phyloP scores from a whole-genome alignment of 2,888 invertebrate species.

The Horisme vitalbata region DNA sequence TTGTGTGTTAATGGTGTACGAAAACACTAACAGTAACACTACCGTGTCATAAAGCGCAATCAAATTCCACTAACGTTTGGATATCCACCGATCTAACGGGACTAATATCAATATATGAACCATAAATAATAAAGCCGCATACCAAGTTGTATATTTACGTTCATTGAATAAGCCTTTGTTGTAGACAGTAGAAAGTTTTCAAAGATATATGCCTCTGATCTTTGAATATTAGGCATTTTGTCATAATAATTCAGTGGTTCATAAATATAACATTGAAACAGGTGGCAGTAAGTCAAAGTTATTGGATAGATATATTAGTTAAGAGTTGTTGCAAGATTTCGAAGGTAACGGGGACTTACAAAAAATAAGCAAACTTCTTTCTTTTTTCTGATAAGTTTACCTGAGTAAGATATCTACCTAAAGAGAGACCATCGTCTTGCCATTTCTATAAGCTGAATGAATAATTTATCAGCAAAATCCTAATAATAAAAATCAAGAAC shows the following conservation, averaged over 20 bases:
- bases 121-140: conserved; percentile 68
- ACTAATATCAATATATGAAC: conserved; percentile 64
- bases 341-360: too few relatives aligned
- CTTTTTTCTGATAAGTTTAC: too few relatives aligned
- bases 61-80: background rate
- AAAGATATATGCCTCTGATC: conserved; percentile 25
- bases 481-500: too few relatives aligned
- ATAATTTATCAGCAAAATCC: too few relatives aligned
- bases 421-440: too few relatives aligned
- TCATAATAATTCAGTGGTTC: conserved; percentile 28
- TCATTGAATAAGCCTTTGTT: conserved; percentile 30
- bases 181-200: conserved; percentile 22
- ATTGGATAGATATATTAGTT: conserved; percentile 15
- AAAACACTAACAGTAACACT: too few relatives aligned
- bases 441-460: too few relatives aligned
- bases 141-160: conserved; percentile 49
- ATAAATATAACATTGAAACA: conserved; percentile 29
- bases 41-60: too few relatives aligned
- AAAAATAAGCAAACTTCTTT: too few relatives aligned
- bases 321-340: background rate
- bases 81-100: background rate
- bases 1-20: too few relatives aligned
- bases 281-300: conserved; percentile 27
- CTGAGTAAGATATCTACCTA: too few relatives aligned
- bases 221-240: conserved; percentile 24